Evolutionary conservation across 2,888 invertebrate genomes (phyloP), one percentile per base, ranked within the genome.

Genomic region (Scaeva pyrastri): DNA sequence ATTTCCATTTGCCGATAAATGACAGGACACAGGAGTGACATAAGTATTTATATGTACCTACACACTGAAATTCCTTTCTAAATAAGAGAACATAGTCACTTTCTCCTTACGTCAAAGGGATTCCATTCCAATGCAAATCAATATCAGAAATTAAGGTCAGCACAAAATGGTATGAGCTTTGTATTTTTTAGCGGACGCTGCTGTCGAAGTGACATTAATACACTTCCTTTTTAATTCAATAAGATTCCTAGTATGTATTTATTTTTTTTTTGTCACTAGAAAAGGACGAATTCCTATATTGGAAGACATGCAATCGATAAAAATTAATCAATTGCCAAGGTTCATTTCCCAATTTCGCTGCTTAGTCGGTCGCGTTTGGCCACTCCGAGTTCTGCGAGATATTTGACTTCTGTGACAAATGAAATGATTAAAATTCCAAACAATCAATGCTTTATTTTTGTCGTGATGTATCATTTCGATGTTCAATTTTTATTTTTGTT

Each of bases 1-100:
- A 80, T 68, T 84, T 79, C 84, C 52, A 80, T 84, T 84, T 75
- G 55, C 64, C 80, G 66, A 66, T 60, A 75, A 80, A 80, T 60
- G 84, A 75, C 71, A 80, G 55, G 84, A 75, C 71, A 12, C 41
- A 31, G 31, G 23, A 70, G 36, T 72, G 43, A 43, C 60, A 41
- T 12, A 31, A 14, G 72, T 45, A 70, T 55, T 79, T 70, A 58
- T 11, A 39, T 41, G 31, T 64, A 31, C 16, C 41, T 39, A 21
- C 26, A 41, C 14, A 31, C 45, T 16, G 26, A 48, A 16, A 72
- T 41, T 76, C 26, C 10, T 12, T 43, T 12, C 58, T n/a, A 10
- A 16, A 16, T 21, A 11, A 41, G 16, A 74, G 21, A 16, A 26
- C 62, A n/a, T n/a, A 48, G 48, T 43, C 45, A 41, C 50, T 68